These are phyloP conservation scores for Caenorhabditis panamensis DNA, from an alignment of 2,888 invertebrate species.

Conservation along the genomic window DNA sequence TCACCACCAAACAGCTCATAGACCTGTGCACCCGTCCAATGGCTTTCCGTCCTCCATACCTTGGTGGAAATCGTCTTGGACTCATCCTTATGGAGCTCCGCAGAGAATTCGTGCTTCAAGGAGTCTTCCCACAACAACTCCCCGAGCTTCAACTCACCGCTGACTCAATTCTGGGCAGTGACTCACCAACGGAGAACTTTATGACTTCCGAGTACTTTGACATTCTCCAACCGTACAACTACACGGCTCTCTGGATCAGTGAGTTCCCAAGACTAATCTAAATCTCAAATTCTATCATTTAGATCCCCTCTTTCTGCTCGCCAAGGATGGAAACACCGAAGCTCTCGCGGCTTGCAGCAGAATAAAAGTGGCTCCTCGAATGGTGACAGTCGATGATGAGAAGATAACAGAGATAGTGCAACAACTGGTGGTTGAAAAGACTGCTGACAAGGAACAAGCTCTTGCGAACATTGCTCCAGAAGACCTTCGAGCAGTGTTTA, in stretches of 20 bases:
- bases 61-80: slow-evolving; percentile 81
- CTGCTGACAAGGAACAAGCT: slow-evolving; percentile 13
- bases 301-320: slow-evolving; percentile 76
- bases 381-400: slow-evolving; percentile 70
- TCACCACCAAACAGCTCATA: slow-evolving; percentile 75
- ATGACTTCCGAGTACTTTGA: slow-evolving; percentile 75
- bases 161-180: slow-evolving; percentile 77
- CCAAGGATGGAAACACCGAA: slow-evolving; percentile 65
- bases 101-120: slow-evolving; percentile 77
- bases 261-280: slow-evolving; percentile 24
- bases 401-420: slow-evolving; percentile 64
- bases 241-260: slow-evolving; percentile 75
- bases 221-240: slow-evolving; percentile 72
- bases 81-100: slow-evolving; percentile 80
- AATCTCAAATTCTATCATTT: slow-evolving; percentile 34
- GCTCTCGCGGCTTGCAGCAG: slow-evolving; percentile 50
- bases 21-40: slow-evolving; percentile 76
- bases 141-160: slow-evolving; percentile 75
- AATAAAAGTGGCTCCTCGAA: slow-evolving; percentile 60
- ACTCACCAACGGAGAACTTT: slow-evolving; percentile 79
- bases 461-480: slow-evolving; percentile 65
- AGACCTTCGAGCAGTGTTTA: slow-evolving; percentile 73
- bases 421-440: slow-evolving; percentile 35
- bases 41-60: slow-evolving; percentile 79
- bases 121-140: slow-evolving; percentile 74